Base-by-base conservation (phyloP, 2,888 invertebrate species). In the Zygogramma bicolorata region DNA sequence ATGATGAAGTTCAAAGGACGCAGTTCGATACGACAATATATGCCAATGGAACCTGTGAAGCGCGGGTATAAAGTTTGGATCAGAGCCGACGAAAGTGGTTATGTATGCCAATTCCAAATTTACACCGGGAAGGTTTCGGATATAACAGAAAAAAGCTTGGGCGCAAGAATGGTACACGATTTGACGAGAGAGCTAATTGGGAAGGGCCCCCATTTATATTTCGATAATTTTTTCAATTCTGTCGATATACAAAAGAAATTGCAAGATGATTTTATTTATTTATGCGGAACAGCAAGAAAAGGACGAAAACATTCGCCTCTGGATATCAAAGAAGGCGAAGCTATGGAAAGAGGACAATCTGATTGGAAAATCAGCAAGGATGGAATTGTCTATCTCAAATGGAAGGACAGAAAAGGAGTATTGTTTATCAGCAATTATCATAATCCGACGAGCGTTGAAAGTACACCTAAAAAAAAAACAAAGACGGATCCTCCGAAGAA, bases 1-100 rank as follows among this genome's bases (percentile, higher is more conserved):
- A 80, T 79, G 78, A 75, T 79, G 4, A 65, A 67, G 27, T 80
- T 79, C 71, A 80, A 79, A 63, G 78, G 76, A 13, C 38, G 75
- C 31, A 61, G 61, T 18, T 40, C 49, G 5, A 59, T 83, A 20
- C 80, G 79, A 73, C 82, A 84, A 68, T 84, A 81, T 75, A 78
- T 84, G 70, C 82, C 81, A 38, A 80, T 79, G 65, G 83, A 84
- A 76, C 81, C 81, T 20, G 81, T 80, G 73, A 83, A 83, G 77
- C 73, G 83, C 25, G 83, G 83, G 5, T 83, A 81, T 73, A 82
- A 83, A 75, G 74, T 80, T 20, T 79, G 77, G 79, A 70, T 74
- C 34, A 34, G 75, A 42, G 73, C 75, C 18, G 75, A 78, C 34
- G 31, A 74, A 46, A 61, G 58, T 46, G 78, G 78, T 18, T 81